Conservation (phyloP, 2,797 vertebrate genomes). For the Eospalax fontanierii region DNA sequence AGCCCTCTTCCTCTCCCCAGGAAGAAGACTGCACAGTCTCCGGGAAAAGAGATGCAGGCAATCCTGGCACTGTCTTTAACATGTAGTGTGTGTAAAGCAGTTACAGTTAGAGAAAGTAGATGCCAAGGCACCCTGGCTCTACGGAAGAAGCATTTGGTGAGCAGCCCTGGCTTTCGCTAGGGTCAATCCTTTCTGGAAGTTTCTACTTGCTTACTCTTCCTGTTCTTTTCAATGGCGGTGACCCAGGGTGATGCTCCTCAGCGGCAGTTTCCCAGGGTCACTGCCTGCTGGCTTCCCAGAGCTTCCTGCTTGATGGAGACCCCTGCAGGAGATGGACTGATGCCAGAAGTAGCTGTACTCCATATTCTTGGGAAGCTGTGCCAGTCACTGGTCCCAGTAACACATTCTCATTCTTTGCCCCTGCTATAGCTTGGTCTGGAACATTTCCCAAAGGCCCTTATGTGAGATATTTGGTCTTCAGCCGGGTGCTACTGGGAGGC, state of each 20-base stretch:
- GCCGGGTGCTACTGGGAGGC: neutral
- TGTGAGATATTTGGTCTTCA: neutral
- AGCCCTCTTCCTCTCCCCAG: too few relatives aligned
- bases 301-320: neutral
- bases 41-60: neutral
- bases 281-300: neutral
- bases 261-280: neutral
- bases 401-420: too few relatives aligned
- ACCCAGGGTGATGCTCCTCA: neutral
- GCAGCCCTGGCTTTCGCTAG: neutral
- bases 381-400: neutral
- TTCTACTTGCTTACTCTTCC: too few relatives aligned
- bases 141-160: neutral
- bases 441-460: neutral
- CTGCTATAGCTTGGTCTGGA: neutral
- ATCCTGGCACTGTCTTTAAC: neutral
- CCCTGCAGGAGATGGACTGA: accelerated
- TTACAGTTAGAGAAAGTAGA: neutral
- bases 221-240: neutral
- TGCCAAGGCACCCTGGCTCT: accelerated
- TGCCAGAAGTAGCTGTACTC: neutral
- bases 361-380: too few relatives aligned
- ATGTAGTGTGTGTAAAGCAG: neutral
- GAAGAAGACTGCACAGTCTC: neutral
- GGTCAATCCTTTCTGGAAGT: neutral